Evolutionary conservation across 2,113 vertebrate genomes (phyloP).

Genomic region (Myanophis thanlyinensis): DNA sequence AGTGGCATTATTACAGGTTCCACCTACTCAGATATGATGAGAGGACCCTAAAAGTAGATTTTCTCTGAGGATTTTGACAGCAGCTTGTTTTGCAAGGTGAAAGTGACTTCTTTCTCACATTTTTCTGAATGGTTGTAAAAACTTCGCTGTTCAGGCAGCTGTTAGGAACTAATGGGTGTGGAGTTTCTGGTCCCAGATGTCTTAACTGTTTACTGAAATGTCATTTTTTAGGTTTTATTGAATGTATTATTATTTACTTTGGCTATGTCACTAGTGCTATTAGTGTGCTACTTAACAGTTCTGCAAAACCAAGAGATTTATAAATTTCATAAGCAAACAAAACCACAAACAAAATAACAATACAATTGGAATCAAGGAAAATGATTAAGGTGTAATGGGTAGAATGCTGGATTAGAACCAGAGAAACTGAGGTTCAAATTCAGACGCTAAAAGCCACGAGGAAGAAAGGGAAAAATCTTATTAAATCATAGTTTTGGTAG

Average conservation of each 20-base stretch:
- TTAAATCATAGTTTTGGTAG: background rate
- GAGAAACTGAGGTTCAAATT: background rate
- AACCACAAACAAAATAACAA: background rate
- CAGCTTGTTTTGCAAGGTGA: background rate
- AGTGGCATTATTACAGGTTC: background rate
- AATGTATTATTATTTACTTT: background rate
- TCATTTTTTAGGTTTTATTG: background rate
- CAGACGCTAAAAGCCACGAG: background rate
- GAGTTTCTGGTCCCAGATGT: background rate
- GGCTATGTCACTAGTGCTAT: background rate
- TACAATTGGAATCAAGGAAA: background rate
- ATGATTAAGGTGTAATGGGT: background rate
- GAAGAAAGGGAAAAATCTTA: background rate
- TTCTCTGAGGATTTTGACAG: background rate
- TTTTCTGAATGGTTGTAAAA: background rate
- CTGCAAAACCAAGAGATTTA: background rate
- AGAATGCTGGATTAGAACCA: background rate
- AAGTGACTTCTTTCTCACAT: background rate
- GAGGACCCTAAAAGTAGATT: background rate
- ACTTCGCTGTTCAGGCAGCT: background rate
- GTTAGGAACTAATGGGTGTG: background rate
- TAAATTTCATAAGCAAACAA: background rate
- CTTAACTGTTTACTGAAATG: background rate
- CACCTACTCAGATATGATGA: background rate
- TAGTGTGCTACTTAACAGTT: background rate